phyloP scores from a whole-genome alignment of 2,797 vertebrate genomes.

The Channallabes apus region DNA sequence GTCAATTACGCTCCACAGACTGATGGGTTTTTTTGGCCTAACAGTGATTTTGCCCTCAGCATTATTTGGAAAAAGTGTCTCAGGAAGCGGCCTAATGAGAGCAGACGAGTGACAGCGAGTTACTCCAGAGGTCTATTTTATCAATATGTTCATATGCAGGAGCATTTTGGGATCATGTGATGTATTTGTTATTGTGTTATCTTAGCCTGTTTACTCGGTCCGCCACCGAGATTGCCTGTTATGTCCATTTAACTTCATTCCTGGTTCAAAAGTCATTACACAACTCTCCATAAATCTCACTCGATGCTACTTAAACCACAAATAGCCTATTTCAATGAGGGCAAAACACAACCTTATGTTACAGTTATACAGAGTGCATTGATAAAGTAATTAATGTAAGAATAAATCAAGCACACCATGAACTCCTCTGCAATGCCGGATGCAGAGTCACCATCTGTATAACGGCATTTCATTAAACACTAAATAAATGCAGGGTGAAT shows the following conservation, averaged over 20 bases:
- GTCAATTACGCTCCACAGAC: slow-evolving; percentile 36
- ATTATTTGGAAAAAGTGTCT: slow-evolving; percentile 27
- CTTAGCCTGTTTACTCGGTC: slow-evolving; percentile 26
- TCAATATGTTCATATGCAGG: slow-evolving; percentile 25
- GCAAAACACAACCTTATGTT: slow-evolving; percentile 20
- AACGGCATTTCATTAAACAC: not conserved
- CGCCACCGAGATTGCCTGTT: slow-evolving; percentile 23
- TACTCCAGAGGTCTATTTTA: slow-evolving; percentile 31
- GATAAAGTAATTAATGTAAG: slow-evolving; percentile 11
- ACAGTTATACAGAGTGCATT: slow-evolving; percentile 14
- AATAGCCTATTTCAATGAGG: slow-evolving; percentile 29
- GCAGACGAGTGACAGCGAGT: slow-evolving; percentile 26
- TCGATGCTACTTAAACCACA: slow-evolving; percentile 24
- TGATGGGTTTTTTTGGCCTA: slow-evolving; percentile 22
- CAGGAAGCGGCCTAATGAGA: slow-evolving; percentile 33
- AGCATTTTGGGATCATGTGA: slow-evolving; percentile 26
- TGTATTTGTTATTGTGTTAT: slow-evolving; percentile 32
- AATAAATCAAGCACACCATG: slow-evolving; percentile 13
- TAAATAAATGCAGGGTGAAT: not conserved
- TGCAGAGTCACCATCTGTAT: not conserved
- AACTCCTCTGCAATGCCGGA: not conserved
- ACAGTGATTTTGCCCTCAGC: slow-evolving; percentile 13
- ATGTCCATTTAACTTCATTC: slow-evolving; percentile 40
- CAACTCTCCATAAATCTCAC: slow-evolving; percentile 18
- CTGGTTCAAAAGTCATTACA: slow-evolving; percentile 29